A percentile compares a stretch with the other conserved stretches of the same genome.
Evolutionary conservation across 1,140 invertebrate species (phyloP).

Genomic region (Solenopsis invicta): DNA sequence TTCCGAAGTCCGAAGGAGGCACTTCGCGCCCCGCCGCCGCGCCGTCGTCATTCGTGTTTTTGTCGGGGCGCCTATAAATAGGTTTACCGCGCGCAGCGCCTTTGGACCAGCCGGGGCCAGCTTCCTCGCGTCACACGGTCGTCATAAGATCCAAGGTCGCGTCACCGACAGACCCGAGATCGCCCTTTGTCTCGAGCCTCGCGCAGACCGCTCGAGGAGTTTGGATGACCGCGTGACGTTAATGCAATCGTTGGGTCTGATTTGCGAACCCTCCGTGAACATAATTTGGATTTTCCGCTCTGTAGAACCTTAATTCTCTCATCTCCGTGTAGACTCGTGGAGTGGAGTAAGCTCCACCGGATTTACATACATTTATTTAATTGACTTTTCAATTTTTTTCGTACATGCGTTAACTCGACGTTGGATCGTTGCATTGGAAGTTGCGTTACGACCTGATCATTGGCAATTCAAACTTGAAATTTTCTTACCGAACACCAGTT

Average conservation of each 20-base stretch:
- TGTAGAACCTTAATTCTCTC: neutral
- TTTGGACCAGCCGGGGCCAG: constrained; percentile 67
- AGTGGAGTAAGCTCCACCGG: neutral
- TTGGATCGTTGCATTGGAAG: neutral
- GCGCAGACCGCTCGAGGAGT: constrained; percentile 32
- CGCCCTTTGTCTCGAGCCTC: constrained; percentile 65
- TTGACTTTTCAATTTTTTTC: neutral
- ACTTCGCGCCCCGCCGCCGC: constrained; percentile 76
- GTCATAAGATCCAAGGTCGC: constrained; percentile 81
- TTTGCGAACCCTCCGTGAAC: constrained; percentile 6
- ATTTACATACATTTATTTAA: constrained; percentile 4
- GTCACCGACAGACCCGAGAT: constrained; percentile 67
- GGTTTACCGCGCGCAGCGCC: constrained; percentile 63
- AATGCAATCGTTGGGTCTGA: constrained; percentile 20
- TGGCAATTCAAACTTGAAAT: neutral
- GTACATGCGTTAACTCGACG: neutral
- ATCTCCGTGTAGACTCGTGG: neutral
- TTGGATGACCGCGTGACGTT: constrained; percentile 22
- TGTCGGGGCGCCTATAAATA: constrained; percentile 82
- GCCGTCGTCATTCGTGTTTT: constrained; percentile 81
- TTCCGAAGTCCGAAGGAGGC: constrained; percentile 68
- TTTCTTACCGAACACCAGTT: neutral
- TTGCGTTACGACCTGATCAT: neutral
- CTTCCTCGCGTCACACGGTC: constrained; percentile 81
- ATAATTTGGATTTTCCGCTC: constrained; percentile 25